A percentile compares a stretch with the other conserved stretches of the same genome.
Conservation (phyloP, 2,888 invertebrate genomes). For the Diploptera punctata region DNA sequence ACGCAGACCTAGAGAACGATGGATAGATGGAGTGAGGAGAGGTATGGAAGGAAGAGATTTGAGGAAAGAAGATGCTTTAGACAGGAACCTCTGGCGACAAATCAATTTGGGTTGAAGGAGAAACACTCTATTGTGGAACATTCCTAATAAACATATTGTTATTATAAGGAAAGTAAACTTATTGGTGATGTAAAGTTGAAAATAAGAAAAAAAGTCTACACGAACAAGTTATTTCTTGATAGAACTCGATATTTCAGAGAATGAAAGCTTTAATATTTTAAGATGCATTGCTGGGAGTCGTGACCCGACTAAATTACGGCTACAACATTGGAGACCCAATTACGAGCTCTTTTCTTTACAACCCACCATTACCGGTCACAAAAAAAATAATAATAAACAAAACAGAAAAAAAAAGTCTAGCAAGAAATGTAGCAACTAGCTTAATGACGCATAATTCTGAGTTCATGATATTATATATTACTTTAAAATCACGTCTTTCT, state of each 20-base stretch:
- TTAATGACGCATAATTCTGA: slow-evolving; percentile 40
- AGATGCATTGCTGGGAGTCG: slow-evolving; percentile 27
- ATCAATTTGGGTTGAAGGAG: no score
- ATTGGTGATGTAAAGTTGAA: no score
- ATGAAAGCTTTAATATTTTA: background rate
- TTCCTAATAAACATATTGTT: no score
- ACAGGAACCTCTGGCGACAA: no score
- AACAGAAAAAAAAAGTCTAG: slow-evolving; percentile 25
- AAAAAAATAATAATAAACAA: slow-evolving; percentile 18
- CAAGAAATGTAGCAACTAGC: slow-evolving; percentile 38
- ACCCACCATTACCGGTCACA: slow-evolving; percentile 38
- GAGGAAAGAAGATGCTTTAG: no score
- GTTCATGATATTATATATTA: slow-evolving; percentile 38
- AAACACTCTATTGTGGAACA: no score
- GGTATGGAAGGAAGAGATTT: no score
- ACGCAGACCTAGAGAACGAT: no score
- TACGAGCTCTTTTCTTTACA: slow-evolving; percentile 33
- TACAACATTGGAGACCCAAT: slow-evolving; percentile 36
- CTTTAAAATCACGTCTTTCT: slow-evolving; percentile 35
- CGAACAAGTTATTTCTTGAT: slow-evolving; percentile 6
- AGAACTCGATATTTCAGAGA: slow-evolving; percentile 24
- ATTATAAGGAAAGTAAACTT: background rate
- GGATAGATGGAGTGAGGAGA: no score
- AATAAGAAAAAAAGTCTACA: no score
- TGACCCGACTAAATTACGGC: slow-evolving; percentile 35